Base-by-base conservation (phyloP, 2,797 vertebrate genomes). In the Hipposideros larvatus region DNA sequence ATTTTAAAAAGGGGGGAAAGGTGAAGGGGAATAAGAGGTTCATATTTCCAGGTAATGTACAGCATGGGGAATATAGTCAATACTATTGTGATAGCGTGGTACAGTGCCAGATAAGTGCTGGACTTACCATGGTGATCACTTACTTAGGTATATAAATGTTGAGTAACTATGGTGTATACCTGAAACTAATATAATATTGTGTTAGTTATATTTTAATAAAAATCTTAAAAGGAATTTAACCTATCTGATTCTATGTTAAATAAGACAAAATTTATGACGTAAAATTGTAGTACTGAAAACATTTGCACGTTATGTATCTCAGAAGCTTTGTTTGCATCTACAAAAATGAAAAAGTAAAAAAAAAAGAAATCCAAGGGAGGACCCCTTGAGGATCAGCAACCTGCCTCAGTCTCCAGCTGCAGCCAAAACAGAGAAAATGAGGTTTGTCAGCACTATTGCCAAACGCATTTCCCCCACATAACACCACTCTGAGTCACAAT, bases 401-500 rank as follows among this genome's bases (percentile, higher is more conserved):
- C 7, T 0, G 15, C 19, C n/a, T 18, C 24, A 5, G 80, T 11
- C 46, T 34, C 80, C 2, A 1, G 11, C 24, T 14, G 5, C 5
- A 68, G 61, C 53, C 53, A 77, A 46, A 18, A 43, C 46, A 46
- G 37, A 85, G 73, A 65, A 78, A 77, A 77, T 4, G 7, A 61
- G 70, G n/a, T 31, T 77, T 10, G 53, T 59, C 4, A 51, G 53
- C 85, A 18, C 66, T 21, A 28, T 5, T 2, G 5, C 85, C 66
- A 87, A 74, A 41, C 34, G 86, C 22, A 7, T 15, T 46, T 48
- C 31, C 57, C 51, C 53, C 55, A 53, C 22, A 4, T 74, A 55
- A 74, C 78, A 34, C 41, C 51, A 48, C 46, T 34, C 90, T 90
- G 7, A 43, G 80, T 96, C 90, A 77, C 5, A 37, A 85, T 51